Evolutionary conservation across 2,113 vertebrate genomes (phyloP).

Genomic region (Pterophyllum scalare): DNA sequence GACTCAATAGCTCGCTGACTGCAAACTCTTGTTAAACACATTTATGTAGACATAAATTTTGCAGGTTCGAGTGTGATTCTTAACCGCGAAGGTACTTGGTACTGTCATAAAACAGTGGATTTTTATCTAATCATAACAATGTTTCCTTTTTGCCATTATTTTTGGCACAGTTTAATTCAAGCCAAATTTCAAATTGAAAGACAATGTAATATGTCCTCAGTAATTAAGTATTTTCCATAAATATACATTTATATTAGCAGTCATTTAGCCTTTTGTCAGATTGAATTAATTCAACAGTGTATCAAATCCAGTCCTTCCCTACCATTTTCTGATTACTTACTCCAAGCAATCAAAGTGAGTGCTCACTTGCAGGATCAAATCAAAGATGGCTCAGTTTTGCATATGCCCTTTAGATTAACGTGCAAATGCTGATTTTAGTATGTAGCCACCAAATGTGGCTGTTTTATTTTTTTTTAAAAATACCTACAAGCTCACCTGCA

Average conservation of each 20-base stretch:
- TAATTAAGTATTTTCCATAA: conserved; percentile 7
- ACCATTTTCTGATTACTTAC: conserved; percentile 39
- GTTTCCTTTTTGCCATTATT: neutral
- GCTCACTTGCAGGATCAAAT: conserved; percentile 35
- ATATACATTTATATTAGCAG: neutral
- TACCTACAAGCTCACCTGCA: conserved; percentile 6
- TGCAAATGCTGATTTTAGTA: neutral
- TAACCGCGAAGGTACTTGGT: neutral
- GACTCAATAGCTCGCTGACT: neutral
- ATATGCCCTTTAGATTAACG: neutral
- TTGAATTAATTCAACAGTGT: neutral
- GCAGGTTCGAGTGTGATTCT: neutral
- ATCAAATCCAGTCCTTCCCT: neutral
- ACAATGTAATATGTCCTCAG: neutral
- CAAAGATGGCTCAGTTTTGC: conserved; percentile 4
- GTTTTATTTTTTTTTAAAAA: conserved; percentile 42
- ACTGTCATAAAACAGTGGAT: neutral
- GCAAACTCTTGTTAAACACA: neutral
- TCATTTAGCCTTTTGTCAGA: conserved; percentile 13
- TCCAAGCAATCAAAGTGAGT: conserved; percentile 20
- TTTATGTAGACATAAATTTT: neutral
- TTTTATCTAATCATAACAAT: conserved; percentile 14
- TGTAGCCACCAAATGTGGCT: neutral
- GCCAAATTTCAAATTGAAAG: neutral
- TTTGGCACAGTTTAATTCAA: conserved; percentile 5